Evolutionary conservation across 1,140 invertebrate species (phyloP), one percentile per base, ranked within the genome.

Genomic region (Macrobrachium rosenbergii): DNA sequence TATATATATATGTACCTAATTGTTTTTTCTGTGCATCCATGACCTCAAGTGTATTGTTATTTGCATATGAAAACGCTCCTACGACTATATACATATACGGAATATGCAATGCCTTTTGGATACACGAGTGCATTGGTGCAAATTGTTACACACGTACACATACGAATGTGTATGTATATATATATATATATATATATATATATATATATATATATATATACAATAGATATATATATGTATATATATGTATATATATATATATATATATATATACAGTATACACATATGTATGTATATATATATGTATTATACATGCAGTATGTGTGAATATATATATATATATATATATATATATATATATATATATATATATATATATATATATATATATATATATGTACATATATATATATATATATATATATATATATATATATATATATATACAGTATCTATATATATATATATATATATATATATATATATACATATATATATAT

Each of bases 401-500:
- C n/a, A n/a, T 67, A 67, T 67, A 12, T 67, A 5, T 67, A 69
- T 69, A 69, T 23, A 69, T 23, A 69, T 69, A 69, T 69, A 21
- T n/a, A 69, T 69, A 69, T n/a, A 69, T 69, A 69, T 69, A 69
- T 69, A 69, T 69, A 69, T 69, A 69, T 69, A 69, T 69, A 69
- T 69, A 21, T 69, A 69, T 69, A n/a, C n/a, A n/a, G n/a, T n/a
- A n/a, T n/a, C n/a, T n/a, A n/a, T n/a, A n/a, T n/a, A n/a, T n/a
- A n/a, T n/a, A n/a, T n/a, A 69, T 69, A 69, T 69, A 69, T 69
- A 69, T 21, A 69, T 69, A 69, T 21, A 69, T 69, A 69, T 69
- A 69, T 37, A 69, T 69, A 69, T 69, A 21, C 21, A 69, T 69
- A 21, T 69, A 23, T 69, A 69, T 69, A 69, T 72, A 72, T 72